Base-by-base conservation (phyloP, 2,797 vertebrate genomes). In the Prionace glauca region DNA sequence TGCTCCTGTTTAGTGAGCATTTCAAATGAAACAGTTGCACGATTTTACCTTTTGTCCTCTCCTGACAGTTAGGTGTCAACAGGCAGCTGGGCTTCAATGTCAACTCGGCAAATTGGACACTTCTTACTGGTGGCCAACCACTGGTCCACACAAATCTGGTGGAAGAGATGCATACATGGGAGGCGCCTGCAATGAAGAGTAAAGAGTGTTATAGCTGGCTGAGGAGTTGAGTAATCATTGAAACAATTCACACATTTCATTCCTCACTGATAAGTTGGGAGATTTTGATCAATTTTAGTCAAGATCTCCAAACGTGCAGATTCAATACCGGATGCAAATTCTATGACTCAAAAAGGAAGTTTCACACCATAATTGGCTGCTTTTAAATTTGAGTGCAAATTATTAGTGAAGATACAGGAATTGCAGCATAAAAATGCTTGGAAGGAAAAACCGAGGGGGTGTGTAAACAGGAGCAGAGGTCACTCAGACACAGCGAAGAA, bases 51-150 rank as follows among this genome's bases (percentile, higher is more conserved):
- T n/a, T 32, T 45, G 14, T 77, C 14, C 26, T 50, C 56, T 50
- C 29, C 50, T 29, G 16, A 32, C 29, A 92, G 71, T 95, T 95
- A 95, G 45, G 71, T 95, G 26, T 95, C 93, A 50, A 95, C 93
- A 50, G 93, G 93, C 50, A 95, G 71, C 71, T 95, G 93, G 45
- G 93, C 93, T 77, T 95, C 93, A 77, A 95, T 95, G 71, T 95
- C 93, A 24, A 95, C 93, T 77, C 93, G 93, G 74, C 93, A 95
- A 77, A 95, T 95, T 45, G 93, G 93, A 77, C 93, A 95, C 29
- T 95, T 95, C 93, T 95, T 95, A 77, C 93, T 95, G 45, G 93
- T 95, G 71, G 93, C 93, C 26, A 95, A 77, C 93, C 93, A 95
- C 45, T 95, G 93, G 36, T 95, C 93, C 71, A 95, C 93, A 95